Percentiles rank a stretch among this genome's conserved stretches.
Evolutionary conservation across 2,888 invertebrate genomes (phyloP).

Genomic region (Troilus luridus): DNA sequence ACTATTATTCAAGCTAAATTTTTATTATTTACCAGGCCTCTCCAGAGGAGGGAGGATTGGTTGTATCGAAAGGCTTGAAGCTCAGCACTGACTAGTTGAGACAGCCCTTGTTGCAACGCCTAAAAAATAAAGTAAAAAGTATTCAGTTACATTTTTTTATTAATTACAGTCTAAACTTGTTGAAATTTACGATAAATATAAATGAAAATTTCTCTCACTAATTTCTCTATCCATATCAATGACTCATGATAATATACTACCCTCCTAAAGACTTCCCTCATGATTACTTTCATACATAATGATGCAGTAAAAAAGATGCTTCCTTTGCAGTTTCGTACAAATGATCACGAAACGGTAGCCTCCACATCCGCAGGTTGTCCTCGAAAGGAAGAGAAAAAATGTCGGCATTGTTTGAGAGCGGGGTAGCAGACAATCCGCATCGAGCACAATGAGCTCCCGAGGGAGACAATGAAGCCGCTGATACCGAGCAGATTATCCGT

Average conservation of each 20-base stretch:
- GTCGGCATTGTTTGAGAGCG: conserved; percentile 14
- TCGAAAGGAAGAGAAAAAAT: conserved; percentile 29
- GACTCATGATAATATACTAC: background rate
- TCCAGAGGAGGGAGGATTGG: too few relatives aligned
- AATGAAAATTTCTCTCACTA: too few relatives aligned
- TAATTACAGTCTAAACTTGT: too few relatives aligned
- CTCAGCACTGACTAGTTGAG: too few relatives aligned
- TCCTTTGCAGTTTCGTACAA: conserved; percentile 1
- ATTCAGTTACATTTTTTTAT: too few relatives aligned
- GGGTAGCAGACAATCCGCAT: conserved; percentile 37
- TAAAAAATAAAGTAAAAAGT: too few relatives aligned
- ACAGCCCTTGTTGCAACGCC: too few relatives aligned
- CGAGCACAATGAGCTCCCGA: conserved; percentile 16
- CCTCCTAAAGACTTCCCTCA: background rate
- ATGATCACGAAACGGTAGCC: conserved; percentile 33
- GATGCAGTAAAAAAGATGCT: background rate
- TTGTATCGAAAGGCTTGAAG: too few relatives aligned
- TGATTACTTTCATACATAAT: background rate
- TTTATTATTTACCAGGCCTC: too few relatives aligned
- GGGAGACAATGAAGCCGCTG: conserved; percentile 18
- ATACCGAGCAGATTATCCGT: conserved; percentile 39
- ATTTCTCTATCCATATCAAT: background rate
- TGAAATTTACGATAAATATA: too few relatives aligned
- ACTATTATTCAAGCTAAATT: too few relatives aligned
- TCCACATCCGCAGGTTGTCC: conserved; percentile 20